Evolutionary conservation across 1,140 invertebrate species (phyloP).

Genomic region (Eriocheir sinensis): DNA sequence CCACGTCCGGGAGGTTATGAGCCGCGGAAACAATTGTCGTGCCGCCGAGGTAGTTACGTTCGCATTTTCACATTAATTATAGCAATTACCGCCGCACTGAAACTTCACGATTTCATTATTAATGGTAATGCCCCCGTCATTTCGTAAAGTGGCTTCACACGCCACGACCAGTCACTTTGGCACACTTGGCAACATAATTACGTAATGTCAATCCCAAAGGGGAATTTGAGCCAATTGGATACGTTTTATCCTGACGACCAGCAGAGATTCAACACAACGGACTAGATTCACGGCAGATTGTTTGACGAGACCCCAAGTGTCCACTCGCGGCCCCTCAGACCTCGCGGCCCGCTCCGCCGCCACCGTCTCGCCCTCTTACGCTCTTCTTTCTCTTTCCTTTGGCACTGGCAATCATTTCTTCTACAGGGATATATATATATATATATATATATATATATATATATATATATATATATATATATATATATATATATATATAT

Average conservation of each 20-base stretch:
- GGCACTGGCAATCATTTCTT: no score
- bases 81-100: not conserved
- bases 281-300: not conserved
- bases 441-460: no score
- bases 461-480: no score
- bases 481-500: no score
- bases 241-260: not conserved
- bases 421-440: no score
- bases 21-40: not conserved
- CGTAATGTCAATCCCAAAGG: not conserved
- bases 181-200: not conserved
- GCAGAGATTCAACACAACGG: not conserved
- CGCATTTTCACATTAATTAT: slow-evolving; percentile 10
- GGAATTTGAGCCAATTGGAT: not conserved
- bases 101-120: not conserved
- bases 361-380: not conserved
- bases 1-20: not conserved
- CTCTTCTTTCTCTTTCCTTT: not conserved
- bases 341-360: not conserved
- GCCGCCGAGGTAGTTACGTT: not conserved
- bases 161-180: not conserved
- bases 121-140: not conserved
- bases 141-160: not conserved
- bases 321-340: not conserved
- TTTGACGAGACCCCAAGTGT: not conserved